phyloP scores from a whole-genome alignment of 2,797 vertebrate species.

The Oryzias sinensis region DNA sequence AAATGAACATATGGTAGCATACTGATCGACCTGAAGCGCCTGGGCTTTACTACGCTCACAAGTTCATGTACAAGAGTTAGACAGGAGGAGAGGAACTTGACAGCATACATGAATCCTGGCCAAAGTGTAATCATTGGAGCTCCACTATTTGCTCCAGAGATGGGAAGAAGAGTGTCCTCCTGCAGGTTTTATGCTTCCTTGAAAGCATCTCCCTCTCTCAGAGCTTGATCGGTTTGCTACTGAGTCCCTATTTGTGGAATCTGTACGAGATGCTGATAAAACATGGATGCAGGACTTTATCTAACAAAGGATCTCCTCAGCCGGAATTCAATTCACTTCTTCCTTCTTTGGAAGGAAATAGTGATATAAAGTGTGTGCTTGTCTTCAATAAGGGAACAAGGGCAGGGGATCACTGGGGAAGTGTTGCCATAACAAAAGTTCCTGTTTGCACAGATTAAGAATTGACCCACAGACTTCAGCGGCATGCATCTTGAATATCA shows the following conservation, averaged over 20 bases:
- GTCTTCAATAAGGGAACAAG: neutral
- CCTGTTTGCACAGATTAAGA: neutral
- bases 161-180: neutral
- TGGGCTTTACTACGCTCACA: conserved; percentile 6
- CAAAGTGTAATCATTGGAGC: neutral
- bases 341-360: neutral
- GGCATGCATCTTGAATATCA: neutral
- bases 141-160: neutral
- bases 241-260: neutral
- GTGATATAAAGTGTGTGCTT: neutral
- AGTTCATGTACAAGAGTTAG: neutral
- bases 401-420: neutral
- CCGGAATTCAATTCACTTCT: neutral
- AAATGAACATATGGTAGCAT: conserved; percentile 8
- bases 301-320: neutral
- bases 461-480: neutral
- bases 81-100: neutral
- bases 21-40: conserved; percentile 7
- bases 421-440: neutral
- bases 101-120: neutral
- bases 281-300: neutral
- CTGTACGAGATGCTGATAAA: neutral
- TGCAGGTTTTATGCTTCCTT: neutral
- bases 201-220: neutral
- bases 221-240: neutral